Base-by-base conservation (phyloP, 2,888 invertebrate species). In the Neoascia interrupta region DNA sequence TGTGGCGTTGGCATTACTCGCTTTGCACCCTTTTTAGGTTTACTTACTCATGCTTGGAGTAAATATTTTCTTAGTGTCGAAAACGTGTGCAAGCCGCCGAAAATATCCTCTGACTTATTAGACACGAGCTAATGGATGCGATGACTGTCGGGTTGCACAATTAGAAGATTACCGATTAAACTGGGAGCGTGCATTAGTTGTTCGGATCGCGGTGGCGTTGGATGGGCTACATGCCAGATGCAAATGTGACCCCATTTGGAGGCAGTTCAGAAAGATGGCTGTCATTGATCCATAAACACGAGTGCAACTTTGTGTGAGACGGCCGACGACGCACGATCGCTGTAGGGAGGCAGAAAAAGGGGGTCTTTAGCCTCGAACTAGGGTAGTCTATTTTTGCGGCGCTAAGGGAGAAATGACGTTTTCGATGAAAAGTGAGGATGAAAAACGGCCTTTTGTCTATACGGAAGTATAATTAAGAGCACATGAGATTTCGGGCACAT, bases 91-190 rank as follows among this genome's bases (percentile, higher is more conserved):
- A 15, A 60, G 47, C 19, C 10, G 28, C 61, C 61, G 60, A 56
- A 79, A 79, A 79, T 79, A 79, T 56, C 66, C 31, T 51, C 51
- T 58, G 64, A 76, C 15, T 75, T 41, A 23, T n/a, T 45, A 23
- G 31, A 28, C 66, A 47, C 19, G 47, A 58, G 49, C 37, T 34
- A 56, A 64, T 53, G 36, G 51, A 45, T 49, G 53, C 15, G 72
- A 54, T 72, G 79, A 76, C 37, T 72, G 37, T 66, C 36, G 41
- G 19, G 54, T 49, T 76, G 58, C 70, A 70, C 63, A 70, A 58
- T 70, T 70, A 53, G 61, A 34, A 63, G 47, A 63, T 63, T 21
- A 19, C 47, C 47, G 19, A 72, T 56, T 58, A 28, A 41, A 36
- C 34, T 60, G 39, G 51, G 28, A 47, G 34, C n/a, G n/a, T 43